Conservation (phyloP, 2,888 invertebrate species). For the Liopterus haemorrhoidalis region DNA sequence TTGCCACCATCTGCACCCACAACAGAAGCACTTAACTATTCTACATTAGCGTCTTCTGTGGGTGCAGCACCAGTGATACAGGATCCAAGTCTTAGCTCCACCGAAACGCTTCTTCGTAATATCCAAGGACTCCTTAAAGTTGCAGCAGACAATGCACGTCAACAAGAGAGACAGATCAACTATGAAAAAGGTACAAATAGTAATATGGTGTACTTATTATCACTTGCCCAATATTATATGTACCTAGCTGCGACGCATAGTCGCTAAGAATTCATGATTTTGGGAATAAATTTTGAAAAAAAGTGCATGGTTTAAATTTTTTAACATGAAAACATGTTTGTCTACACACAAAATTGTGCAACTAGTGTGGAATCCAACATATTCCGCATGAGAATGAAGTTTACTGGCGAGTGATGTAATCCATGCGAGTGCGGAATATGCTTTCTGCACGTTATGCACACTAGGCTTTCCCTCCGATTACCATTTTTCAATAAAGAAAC, state of each 20-base stretch:
- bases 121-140: constrained; percentile 94
- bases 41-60: constrained; percentile 62
- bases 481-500: too few species aligned
- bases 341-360: too few species aligned
- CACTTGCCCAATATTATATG: constrained; percentile 47
- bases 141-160: constrained; percentile 94
- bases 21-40: constrained; percentile 74
- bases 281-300: too few species aligned
- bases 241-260: constrained; percentile 47
- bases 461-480: too few species aligned
- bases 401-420: too few species aligned
- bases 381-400: too few species aligned
- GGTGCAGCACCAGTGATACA: constrained; percentile 50
- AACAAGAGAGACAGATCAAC: constrained; percentile 92
- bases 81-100: constrained; percentile 67
- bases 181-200: constrained; percentile 86
- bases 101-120: constrained; percentile 88
- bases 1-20: constrained; percentile 52
- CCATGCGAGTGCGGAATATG: too few species aligned
- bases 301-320: too few species aligned
- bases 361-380: too few species aligned
- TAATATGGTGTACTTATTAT: constrained; percentile 48
- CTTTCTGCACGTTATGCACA: too few species aligned
- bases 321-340: too few species aligned
- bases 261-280: constrained; percentile 37